A percentile compares a stretch with the other conserved stretches of the same genome.
Evolutionary conservation across 2,113 vertebrate species (phyloP).

Genomic region (Ictalurus furcatus): DNA sequence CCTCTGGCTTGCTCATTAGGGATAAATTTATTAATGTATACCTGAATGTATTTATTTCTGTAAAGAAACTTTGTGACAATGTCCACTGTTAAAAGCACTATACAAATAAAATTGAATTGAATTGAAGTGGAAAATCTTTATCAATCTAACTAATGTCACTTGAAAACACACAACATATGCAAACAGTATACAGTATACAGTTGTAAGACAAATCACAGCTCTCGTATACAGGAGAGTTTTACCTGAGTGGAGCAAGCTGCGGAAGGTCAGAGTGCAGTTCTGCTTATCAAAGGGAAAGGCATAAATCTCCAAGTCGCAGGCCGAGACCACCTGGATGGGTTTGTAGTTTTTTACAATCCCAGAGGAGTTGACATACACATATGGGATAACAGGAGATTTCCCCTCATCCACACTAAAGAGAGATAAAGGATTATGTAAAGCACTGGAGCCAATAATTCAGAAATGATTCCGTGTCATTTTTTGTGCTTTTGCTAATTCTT

Average conservation of each 20-base stretch:
- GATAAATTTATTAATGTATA: too few relatives aligned
- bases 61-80: too few relatives aligned
- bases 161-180: not conserved
- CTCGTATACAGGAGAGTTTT: constrained; percentile 22
- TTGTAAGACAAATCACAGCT: not conserved
- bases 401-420: constrained; percentile 74
- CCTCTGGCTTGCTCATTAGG: too few relatives aligned
- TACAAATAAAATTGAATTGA: too few relatives aligned
- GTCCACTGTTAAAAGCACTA: too few relatives aligned
- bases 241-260: constrained; percentile 82
- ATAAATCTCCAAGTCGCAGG: constrained; percentile 79
- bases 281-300: constrained; percentile 81
- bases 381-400: constrained; percentile 74
- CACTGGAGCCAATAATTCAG: not conserved
- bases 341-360: constrained; percentile 79
- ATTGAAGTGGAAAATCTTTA: not conserved
- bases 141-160: not conserved
- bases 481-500: not conserved
- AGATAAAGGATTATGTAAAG: constrained; percentile 8
- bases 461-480: not conserved
- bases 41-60: too few relatives aligned
- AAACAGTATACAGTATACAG: not conserved
- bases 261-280: constrained; percentile 81
- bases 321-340: constrained; percentile 80
- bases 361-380: constrained; percentile 83